phyloP scores from a whole-genome alignment of 2,888 invertebrate species.

The Nowickia ferox region DNA sequence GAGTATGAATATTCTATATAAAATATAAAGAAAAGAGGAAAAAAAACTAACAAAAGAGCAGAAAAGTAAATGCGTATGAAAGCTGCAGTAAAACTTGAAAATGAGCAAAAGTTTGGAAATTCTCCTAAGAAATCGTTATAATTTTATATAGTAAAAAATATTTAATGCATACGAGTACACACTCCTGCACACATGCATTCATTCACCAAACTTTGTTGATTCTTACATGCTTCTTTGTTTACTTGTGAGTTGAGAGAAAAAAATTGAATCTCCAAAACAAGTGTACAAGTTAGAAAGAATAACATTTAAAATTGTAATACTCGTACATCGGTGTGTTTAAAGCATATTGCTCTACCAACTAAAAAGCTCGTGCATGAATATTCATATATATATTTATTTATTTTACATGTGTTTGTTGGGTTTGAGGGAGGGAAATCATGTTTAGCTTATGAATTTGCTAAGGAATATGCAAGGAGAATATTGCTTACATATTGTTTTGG shows the following conservation, averaged over 20 bases:
- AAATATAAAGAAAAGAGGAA: not conserved
- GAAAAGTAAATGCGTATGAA: conserved; percentile 54
- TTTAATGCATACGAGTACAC: not conserved
- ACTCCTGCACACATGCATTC: not conserved
- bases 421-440: not conserved
- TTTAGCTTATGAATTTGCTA: conserved; percentile 56
- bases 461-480: conserved; percentile 19
- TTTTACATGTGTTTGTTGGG: not conserved
- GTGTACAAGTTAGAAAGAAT: not conserved
- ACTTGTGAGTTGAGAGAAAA: not conserved
- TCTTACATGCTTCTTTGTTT: conserved; percentile 14
- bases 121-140: conserved; percentile 66
- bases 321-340: conserved; percentile 1
- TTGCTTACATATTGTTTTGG: conserved; percentile 13
- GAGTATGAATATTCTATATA: conserved; percentile 40
- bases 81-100: conserved; percentile 49
- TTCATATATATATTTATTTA: not conserved
- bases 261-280: not conserved
- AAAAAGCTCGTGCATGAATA: conserved; percentile 28
- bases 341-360: conserved; percentile 39
- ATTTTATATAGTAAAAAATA: conserved; percentile 30
- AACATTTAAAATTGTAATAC: conserved; percentile 8
- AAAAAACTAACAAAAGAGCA: not conserved
- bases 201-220: not conserved
- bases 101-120: conserved; percentile 59